Conservation (phyloP, 1,140 invertebrate species). For the Drosophila pruinosa region DNA sequence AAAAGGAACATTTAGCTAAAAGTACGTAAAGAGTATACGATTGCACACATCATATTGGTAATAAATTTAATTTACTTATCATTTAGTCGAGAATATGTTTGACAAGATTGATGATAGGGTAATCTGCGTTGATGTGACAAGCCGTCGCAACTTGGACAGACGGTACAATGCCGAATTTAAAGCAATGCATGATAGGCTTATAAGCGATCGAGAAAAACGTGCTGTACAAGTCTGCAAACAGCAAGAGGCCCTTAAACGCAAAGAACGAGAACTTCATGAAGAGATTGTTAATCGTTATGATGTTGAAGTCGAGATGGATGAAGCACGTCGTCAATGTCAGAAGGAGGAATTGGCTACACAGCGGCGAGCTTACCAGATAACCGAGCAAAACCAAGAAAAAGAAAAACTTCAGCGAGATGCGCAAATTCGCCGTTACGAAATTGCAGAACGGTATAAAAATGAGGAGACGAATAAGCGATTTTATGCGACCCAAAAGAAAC, state of each 20-base stretch:
- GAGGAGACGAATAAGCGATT: constrained; percentile 45
- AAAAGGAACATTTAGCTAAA: constrained; percentile 35
- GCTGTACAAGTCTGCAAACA: not conserved
- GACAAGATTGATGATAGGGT: constrained; percentile 49
- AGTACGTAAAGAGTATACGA: constrained; percentile 39
- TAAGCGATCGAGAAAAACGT: not conserved
- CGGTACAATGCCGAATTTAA: constrained; percentile 37
- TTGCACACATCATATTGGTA: too few relatives aligned
- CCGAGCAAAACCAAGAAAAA: not conserved
- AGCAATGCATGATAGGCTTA: not conserved
- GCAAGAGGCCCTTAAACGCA: constrained; percentile 5
- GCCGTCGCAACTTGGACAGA: constrained; percentile 30
- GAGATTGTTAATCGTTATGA: constrained; percentile 13
- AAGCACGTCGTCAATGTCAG: constrained; percentile 49
- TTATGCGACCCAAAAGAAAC: not conserved
- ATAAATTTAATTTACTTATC: too few relatives aligned
- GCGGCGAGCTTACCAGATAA: constrained; percentile 44
- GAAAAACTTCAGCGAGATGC: constrained; percentile 1
- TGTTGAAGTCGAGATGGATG: constrained; percentile 33
- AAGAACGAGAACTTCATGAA: not conserved
- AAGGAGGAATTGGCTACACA: constrained; percentile 21
- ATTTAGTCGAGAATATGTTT: constrained; percentile 38
- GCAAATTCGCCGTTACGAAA: constrained; percentile 43
- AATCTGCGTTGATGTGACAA: constrained; percentile 57
- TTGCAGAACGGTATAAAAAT: constrained; percentile 50